These are phyloP conservation scores for Stegastes partitus DNA, from an alignment of 2,113 vertebrate species.

Conservation along the genomic window DNA sequence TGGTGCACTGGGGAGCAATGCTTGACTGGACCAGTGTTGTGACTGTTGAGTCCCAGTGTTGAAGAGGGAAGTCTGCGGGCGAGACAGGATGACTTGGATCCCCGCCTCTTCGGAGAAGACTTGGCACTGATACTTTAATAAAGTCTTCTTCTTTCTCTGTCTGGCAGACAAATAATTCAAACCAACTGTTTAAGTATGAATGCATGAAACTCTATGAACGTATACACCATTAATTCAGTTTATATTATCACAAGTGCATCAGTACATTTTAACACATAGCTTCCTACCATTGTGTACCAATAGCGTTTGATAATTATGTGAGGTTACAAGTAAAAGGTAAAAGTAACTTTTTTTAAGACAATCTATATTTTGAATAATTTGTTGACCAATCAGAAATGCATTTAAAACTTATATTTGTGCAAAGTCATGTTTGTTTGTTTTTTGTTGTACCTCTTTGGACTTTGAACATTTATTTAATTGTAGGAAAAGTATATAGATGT, in stretches of 20 bases:
- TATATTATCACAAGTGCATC: background rate
- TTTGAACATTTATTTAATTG: too few relatives aligned
- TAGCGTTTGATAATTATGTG: too few relatives aligned
- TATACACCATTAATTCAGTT: background rate
- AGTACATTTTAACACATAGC: too few relatives aligned
- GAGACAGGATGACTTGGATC: conserved; percentile 16
- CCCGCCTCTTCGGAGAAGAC: conserved; percentile 64
- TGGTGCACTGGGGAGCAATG: conserved; percentile 69
- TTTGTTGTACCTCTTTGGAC: too few relatives aligned
- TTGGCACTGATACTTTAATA: conserved; percentile 58
- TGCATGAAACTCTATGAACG: background rate
- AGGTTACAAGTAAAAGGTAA: too few relatives aligned
- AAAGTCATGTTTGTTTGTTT: too few relatives aligned
- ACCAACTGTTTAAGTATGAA: conserved; percentile 6
- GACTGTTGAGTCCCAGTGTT: conserved; percentile 77
- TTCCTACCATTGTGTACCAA: too few relatives aligned
- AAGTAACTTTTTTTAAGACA: too few relatives aligned
- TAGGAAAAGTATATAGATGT: too few relatives aligned
- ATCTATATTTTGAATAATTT: too few relatives aligned
- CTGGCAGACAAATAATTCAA: conserved; percentile 41
- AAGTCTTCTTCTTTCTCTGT: conserved; percentile 42
- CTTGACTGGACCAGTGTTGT: conserved; percentile 69
- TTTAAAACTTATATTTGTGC: too few relatives aligned
- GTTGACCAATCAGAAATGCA: too few relatives aligned
- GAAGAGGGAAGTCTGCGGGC: conserved; percentile 51